Conservation (phyloP, 2,888 invertebrate genomes). For the Hirtodrosophila trivittata region DNA sequence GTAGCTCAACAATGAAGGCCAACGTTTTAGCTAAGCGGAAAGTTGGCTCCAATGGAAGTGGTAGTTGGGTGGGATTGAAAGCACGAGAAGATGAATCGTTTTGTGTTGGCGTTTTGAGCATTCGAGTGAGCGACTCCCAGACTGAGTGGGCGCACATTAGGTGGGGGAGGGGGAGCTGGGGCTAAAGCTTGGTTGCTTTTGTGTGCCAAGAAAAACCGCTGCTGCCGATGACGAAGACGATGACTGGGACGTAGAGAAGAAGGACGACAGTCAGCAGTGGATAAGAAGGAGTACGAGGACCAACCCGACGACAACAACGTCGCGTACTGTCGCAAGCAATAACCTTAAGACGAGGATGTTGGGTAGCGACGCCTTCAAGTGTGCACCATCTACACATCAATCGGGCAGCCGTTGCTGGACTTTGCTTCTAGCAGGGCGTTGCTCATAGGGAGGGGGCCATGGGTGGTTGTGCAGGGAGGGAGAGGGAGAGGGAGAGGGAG, state of each 20-base stretch:
- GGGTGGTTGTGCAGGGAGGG: background rate
- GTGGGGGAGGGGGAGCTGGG: background rate
- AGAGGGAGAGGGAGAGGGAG: background rate
- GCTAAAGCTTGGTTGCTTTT: conserved; percentile 19
- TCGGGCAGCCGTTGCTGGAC: conserved; percentile 62
- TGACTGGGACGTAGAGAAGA: background rate
- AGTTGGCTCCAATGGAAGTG: conserved; percentile 53
- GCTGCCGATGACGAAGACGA: conserved; percentile 13
- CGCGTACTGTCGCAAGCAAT: conserved; percentile 57
- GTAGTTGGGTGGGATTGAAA: conserved; percentile 63
- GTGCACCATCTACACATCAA: conserved; percentile 72
- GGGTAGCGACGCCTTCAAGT: conserved; percentile 51
- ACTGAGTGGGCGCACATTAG: conserved; percentile 51
- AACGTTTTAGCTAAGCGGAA: conserved; percentile 69
- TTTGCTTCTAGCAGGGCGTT: conserved; percentile 17
- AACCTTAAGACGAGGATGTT: conserved; percentile 33
- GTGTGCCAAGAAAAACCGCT: conserved; percentile 56
- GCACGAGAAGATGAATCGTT: conserved; percentile 81
- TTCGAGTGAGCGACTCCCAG: conserved; percentile 62
- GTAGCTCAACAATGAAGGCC: conserved; percentile 67
- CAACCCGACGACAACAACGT: conserved; percentile 11
- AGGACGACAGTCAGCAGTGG: background rate
- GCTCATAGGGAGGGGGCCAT: conserved; percentile 3
- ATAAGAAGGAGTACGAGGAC: conserved; percentile 13
- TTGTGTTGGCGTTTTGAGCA: conserved; percentile 79